phyloP scores from a whole-genome alignment of 2,888 invertebrate genomes.

The Dynastes tityus region DNA sequence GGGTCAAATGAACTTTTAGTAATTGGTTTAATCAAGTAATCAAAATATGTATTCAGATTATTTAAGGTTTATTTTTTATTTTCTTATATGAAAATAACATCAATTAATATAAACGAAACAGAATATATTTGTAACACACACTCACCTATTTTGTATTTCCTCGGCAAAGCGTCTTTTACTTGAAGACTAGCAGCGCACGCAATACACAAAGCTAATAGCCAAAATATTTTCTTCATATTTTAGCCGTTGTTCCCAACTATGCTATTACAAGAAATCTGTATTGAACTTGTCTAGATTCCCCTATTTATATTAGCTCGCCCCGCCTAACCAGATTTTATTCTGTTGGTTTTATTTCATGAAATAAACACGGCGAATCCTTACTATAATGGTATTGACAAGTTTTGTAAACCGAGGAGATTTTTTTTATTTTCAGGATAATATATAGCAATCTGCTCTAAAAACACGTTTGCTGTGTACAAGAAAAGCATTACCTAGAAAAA shows the following conservation, averaged over 20 bases:
- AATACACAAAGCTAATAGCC: constrained; percentile 9
- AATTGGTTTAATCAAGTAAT: too few species aligned
- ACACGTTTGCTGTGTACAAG: too few species aligned
- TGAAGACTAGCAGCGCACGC: constrained; percentile 5
- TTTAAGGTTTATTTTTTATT: too few species aligned
- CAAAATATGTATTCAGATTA: too few species aligned
- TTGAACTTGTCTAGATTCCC: not conserved
- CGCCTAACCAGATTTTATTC: not conserved
- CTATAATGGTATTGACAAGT: not conserved
- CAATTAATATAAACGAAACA: too few species aligned
- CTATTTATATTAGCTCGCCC: constrained; percentile 5
- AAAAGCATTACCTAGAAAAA: too few species aligned
- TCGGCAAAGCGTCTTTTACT: constrained; percentile 10
- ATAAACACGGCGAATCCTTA: constrained; percentile 1
- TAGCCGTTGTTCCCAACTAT: not conserved
- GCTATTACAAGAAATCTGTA: not conserved
- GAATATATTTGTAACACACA: not conserved
- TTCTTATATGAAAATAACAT: too few species aligned
- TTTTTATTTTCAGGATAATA: too few species aligned
- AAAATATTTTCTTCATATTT: constrained; percentile 3
- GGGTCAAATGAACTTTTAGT: too few species aligned
- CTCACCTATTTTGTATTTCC: constrained; percentile 11
- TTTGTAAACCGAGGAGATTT: not conserved
- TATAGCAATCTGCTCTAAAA: too few species aligned
- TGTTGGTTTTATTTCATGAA: not conserved